These are phyloP conservation scores for Drosophila subquinaria DNA, from an alignment of 2,888 invertebrate genomes.

Conservation along the genomic window DNA sequence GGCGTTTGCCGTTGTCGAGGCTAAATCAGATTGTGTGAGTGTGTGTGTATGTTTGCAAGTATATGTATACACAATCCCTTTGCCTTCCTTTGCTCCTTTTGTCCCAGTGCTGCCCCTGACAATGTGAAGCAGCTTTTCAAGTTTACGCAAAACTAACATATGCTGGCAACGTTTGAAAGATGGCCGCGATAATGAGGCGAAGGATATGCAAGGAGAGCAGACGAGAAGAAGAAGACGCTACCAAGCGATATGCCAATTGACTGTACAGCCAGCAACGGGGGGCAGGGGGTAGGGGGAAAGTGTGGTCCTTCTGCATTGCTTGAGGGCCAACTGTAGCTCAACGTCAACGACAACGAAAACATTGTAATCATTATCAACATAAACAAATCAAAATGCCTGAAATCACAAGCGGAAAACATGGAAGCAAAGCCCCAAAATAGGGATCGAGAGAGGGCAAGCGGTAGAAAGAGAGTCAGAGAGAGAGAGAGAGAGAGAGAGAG, in stretches of 20 bases:
- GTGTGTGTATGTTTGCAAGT: conserved; percentile 9
- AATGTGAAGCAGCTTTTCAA: conserved; percentile 77
- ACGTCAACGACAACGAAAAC: conserved; percentile 46
- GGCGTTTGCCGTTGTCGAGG: conserved; percentile 48
- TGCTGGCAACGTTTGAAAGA: conserved; percentile 78
- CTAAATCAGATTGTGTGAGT: conserved; percentile 44
- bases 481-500: neutral
- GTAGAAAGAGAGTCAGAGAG: too few relatives aligned
- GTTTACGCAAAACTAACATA: conserved; percentile 80
- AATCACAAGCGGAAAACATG: conserved; percentile 39
- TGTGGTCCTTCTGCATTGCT: conserved; percentile 11
- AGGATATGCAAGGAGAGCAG: neutral
- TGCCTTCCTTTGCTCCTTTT: conserved; percentile 1
- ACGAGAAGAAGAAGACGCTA: neutral
- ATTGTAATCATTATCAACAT: conserved; percentile 80
- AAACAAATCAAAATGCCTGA: conserved; percentile 71
- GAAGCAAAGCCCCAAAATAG: conserved; percentile 16
- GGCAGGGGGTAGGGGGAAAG: neutral
- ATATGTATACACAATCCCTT: conserved; percentile 20
- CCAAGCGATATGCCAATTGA: conserved; percentile 49
- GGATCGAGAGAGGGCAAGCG: neutral
- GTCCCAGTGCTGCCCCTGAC: conserved; percentile 28
- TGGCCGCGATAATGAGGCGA: conserved; percentile 72
- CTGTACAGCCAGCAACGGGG: neutral
- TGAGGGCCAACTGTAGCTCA: conserved; percentile 16